Evolutionary conservation across 2,113 vertebrate genomes (phyloP).

Genomic region (Solea solea): DNA sequence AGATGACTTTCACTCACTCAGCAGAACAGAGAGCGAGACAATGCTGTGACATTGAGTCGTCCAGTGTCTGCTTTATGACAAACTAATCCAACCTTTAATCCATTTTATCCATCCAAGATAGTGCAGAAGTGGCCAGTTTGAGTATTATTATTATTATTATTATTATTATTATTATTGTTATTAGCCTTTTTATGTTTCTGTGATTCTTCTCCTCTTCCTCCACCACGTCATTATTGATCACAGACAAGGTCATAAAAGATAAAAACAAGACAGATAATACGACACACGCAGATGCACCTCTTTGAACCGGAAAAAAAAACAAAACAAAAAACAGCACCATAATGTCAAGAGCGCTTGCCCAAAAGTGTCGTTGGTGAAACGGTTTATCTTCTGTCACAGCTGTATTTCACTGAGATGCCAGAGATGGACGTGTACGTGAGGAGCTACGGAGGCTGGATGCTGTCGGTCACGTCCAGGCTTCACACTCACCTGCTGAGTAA

Average conservation of each 20-base stretch:
- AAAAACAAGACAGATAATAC: too few relatives aligned
- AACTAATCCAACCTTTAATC: not conserved
- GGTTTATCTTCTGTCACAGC: constrained; percentile 43
- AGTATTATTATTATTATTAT: too few relatives aligned
- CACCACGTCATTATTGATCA: too few relatives aligned
- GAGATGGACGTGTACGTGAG: constrained; percentile 83
- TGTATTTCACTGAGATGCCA: constrained; percentile 83
- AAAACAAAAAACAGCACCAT: too few relatives aligned
- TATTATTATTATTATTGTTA: too few relatives aligned
- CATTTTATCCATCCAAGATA: not conserved
- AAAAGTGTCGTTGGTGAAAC: too few relatives aligned
- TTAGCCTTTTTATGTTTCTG: too few relatives aligned
- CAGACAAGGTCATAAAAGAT: too few relatives aligned
- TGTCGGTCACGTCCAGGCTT: constrained; percentile 80
- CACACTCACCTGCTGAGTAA: constrained; percentile 78
- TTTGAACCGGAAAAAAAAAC: too few relatives aligned
- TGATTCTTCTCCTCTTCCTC: too few relatives aligned
- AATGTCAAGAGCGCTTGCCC: too few relatives aligned
- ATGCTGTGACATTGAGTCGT: not conserved
- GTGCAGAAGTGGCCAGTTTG: not conserved
- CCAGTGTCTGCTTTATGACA: not conserved
- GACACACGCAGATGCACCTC: too few relatives aligned
- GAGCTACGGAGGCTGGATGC: constrained; percentile 84
- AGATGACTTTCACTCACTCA: constrained; percentile 8
- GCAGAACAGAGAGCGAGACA: constrained; percentile 12